Percentiles rank a stretch among this genome's conserved stretches.
phyloP scores from a whole-genome alignment of 2,797 vertebrate genomes.

The Thunnus albacares region DNA sequence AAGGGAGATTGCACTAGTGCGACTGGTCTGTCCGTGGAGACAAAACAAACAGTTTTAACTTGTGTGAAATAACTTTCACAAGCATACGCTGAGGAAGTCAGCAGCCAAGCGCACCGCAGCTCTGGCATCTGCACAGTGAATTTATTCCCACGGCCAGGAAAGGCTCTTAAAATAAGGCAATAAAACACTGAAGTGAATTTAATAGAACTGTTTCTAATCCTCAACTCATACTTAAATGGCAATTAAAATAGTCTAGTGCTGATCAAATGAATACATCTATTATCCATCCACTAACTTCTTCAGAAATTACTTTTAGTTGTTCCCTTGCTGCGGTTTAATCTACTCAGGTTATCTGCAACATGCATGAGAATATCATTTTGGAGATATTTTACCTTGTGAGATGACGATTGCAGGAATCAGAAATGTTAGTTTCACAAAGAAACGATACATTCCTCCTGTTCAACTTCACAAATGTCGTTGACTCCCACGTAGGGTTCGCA shows the following conservation, averaged over 20 bases:
- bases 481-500: constrained; percentile 84
- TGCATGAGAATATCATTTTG: not conserved
- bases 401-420: constrained; percentile 82
- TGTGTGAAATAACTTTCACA: constrained; percentile 26
- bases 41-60: constrained; percentile 1
- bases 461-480: constrained; percentile 82
- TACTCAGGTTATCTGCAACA: not conserved
- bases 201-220: not conserved
- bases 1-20: fast-evolving
- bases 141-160: constrained; percentile 55
- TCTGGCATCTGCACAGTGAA: constrained; percentile 38
- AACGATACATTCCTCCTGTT: constrained; percentile 90
- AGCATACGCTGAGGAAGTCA: constrained; percentile 10
- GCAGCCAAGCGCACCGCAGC: constrained; percentile 37
- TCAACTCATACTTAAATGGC: not conserved
- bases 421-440: constrained; percentile 86
- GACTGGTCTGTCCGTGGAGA: not conserved
- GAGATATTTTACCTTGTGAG: constrained; percentile 80
- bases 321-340: not conserved
- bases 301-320: not conserved
- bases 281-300: not conserved
- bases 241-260: not conserved
- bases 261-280: not conserved
- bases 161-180: not conserved
- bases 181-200: not conserved